A percentile compares a stretch with the other conserved stretches of the same genome.
Evolutionary conservation across 2,113 vertebrate genomes (phyloP).

Genomic region (Carassius carassius): DNA sequence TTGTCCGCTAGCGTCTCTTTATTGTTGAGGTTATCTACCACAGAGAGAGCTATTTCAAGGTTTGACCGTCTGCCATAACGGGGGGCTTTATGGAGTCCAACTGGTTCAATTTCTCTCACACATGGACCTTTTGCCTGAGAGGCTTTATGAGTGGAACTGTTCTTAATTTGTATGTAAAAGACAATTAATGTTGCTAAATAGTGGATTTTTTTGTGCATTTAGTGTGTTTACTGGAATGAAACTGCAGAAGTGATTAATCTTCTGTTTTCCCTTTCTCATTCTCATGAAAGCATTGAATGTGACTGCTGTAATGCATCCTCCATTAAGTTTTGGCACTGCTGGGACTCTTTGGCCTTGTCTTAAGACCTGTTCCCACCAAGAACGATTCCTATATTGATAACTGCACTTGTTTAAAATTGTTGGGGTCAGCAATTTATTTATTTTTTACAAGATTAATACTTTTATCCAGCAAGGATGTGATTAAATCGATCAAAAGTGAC

Average conservation of each 20-base stretch:
- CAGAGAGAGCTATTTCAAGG: slow-evolving; percentile 42
- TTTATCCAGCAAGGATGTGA: background rate
- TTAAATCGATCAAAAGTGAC: background rate
- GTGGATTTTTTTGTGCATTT: background rate
- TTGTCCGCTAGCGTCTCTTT: slow-evolving; percentile 20
- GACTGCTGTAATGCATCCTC: background rate
- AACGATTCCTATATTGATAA: background rate
- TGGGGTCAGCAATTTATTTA: background rate
- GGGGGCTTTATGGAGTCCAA: slow-evolving; percentile 33
- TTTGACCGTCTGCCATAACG: slow-evolving; percentile 44
- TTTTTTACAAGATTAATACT: background rate
- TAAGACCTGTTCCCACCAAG: background rate
- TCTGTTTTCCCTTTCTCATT: slow-evolving; percentile 5
- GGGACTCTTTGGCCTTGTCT: slow-evolving; percentile 3
- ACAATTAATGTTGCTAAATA: background rate
- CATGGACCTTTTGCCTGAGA: background rate
- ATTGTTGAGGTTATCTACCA: slow-evolving; percentile 45
- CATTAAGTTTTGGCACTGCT: background rate
- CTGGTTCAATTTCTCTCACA: slow-evolving; percentile 29
- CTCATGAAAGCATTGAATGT: background rate
- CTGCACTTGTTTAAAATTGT: background rate
- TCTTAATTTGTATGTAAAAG: background rate
- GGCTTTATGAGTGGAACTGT: background rate
- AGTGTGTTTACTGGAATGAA: slow-evolving; percentile 24
- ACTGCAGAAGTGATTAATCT: background rate